Conservation (phyloP, 2,113 vertebrate species). For the Oreochromis aureus region DNA sequence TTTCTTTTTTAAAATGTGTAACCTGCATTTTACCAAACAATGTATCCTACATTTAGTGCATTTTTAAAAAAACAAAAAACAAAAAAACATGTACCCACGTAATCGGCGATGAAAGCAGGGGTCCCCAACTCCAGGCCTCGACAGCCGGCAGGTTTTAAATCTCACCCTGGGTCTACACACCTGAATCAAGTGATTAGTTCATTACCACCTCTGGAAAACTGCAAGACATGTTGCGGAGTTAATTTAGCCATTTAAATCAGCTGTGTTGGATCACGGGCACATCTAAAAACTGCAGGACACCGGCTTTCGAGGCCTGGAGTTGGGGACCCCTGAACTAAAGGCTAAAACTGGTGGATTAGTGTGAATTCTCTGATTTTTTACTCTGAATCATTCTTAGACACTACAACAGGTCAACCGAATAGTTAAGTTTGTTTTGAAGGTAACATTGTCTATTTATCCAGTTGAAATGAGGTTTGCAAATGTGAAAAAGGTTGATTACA, state of each 20-base stretch:
- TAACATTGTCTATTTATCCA: background rate
- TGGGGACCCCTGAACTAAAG: background rate
- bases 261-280: background rate
- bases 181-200: background rate
- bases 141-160: background rate
- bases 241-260: background rate
- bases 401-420: background rate
- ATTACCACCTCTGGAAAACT: background rate
- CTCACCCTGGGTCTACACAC: background rate
- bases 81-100: no score
- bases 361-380: background rate
- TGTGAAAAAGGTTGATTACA: accelerated
- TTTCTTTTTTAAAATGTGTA: no score
- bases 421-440: background rate
- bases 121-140: background rate
- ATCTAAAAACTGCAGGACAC: background rate
- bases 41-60: no score
- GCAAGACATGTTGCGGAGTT: background rate
- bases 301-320: background rate
- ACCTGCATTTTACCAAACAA: no score
- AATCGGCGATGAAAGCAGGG: no score
- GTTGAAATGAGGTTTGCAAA: background rate
- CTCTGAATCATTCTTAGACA: background rate
- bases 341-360: background rate
- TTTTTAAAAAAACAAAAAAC: no score